Evolutionary conservation across 1,140 invertebrate species (phyloP), one percentile per base, ranked within the genome.

Genomic region (Druon quercuslanigerum): DNA sequence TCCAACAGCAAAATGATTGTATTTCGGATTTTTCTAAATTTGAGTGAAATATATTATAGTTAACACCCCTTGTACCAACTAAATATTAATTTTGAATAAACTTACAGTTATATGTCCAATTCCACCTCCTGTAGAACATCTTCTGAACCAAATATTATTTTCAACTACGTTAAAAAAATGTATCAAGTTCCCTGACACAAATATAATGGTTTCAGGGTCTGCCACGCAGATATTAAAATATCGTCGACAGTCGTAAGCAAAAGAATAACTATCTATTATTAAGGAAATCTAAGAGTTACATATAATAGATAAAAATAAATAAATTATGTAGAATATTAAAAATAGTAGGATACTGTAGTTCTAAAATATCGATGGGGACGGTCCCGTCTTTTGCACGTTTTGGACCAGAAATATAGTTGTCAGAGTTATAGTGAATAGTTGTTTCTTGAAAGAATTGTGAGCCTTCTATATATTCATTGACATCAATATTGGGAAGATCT

Each of bases 161-260:
- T 92, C 93, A 20, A 90, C 87, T 2, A 96, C 92, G 83, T 96
- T 92, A 73, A 96, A 94, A 82, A 97, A 94, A 78, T 96, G 93
- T 19, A 98, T 93, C 46, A 95, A 93, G 90, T 96, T 97, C 33
- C 97, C 97, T 3, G 96, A 95, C 0, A 94, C 93, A 92, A 95
- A 98, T 13, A 96, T 92, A 12, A 98, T 84, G 0, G 94, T 95
- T 9, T 94, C 90, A 12, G 94, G 90, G 87, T 97, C 95, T 54
- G 95, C 92, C 0, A 95, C 91, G 73, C 95, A 94, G 12, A 98
- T 87, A 89, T 98, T 98, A 82, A 95, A 96, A 71, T 94, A 92
- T 79, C 94, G 96, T 77, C 92, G 93, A 86, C 96, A 97, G 86
- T 98, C 94, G 85, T 97, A 98, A n/a, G 96, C 96, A 90, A 95